These are phyloP conservation scores for Archocentrus centrarchus DNA, from an alignment of 2,113 vertebrate species.

Conservation along the genomic window DNA sequence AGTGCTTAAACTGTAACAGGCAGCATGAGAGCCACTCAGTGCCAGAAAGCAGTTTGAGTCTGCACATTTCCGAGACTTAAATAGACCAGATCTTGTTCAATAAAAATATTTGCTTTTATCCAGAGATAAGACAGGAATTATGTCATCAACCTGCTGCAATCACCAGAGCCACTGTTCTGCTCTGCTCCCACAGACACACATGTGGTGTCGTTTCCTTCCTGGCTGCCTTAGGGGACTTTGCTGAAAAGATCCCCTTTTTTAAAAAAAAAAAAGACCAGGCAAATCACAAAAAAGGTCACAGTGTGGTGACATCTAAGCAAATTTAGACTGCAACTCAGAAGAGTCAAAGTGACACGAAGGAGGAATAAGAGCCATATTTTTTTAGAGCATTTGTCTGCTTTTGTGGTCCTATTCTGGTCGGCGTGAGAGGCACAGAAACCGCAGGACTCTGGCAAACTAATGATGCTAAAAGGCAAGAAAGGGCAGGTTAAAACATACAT, in stretches of 20 bases:
- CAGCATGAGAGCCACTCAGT: background rate
- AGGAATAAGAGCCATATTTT: background rate
- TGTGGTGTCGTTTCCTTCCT: slow-evolving; percentile 54
- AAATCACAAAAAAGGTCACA: background rate
- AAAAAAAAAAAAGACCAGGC: background rate
- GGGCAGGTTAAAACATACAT: slow-evolving; percentile 13
- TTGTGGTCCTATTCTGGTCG: background rate
- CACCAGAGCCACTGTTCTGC: slow-evolving; percentile 9
- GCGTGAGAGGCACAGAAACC: slow-evolving; percentile 10
- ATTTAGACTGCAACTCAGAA: background rate
- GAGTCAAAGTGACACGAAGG: background rate
- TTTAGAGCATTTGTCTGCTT: background rate
- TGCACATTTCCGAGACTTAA: slow-evolving; percentile 43
- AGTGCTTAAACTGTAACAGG: background rate
- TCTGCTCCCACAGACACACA: slow-evolving; percentile 53
- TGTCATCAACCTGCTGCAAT: slow-evolving; percentile 58
- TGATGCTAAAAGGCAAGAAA: slow-evolving; percentile 13
- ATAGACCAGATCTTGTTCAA: slow-evolving; percentile 52
- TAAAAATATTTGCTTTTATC: slow-evolving; percentile 59
- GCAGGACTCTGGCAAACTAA: slow-evolving; percentile 27
- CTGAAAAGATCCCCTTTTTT: background rate
- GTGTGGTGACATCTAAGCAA: background rate
- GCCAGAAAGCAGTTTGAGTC: slow-evolving; percentile 18
- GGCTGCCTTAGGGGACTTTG: slow-evolving; percentile 28
- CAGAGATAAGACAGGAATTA: slow-evolving; percentile 62